Conservation (phyloP, 2,113 vertebrate genomes). For the Prochilodus magdalenae region DNA sequence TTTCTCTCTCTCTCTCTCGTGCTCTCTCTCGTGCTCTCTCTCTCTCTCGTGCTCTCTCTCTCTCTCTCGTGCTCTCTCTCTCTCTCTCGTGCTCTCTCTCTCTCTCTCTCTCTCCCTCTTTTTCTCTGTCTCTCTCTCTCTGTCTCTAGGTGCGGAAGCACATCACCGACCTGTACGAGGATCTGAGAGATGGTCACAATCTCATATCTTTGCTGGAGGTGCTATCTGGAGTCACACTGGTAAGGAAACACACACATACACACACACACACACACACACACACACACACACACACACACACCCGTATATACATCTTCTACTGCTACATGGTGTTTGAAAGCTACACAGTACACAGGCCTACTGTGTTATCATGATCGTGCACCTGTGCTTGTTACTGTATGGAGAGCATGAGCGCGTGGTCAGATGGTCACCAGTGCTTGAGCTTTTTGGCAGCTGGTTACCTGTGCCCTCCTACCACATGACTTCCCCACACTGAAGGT, state of each 20-base stretch:
- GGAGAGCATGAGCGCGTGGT: neutral
- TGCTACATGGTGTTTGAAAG: slow-evolving; percentile 29
- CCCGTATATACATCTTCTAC: neutral
- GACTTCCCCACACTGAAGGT: neutral
- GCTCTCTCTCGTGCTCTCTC: too few relatives aligned
- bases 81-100: too few relatives aligned
- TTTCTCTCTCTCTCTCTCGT: too few relatives aligned
- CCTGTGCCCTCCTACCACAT: neutral
- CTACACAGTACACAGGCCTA: neutral
- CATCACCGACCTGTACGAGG: slow-evolving; percentile 92
- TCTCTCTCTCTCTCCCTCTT: neutral
- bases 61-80: too few relatives aligned
- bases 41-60: too few relatives aligned
- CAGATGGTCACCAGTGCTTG: neutral
- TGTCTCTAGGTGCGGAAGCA: slow-evolving; percentile 90
- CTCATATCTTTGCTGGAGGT: slow-evolving; percentile 95
- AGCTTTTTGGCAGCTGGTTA: neutral
- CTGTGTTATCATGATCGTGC: neutral
- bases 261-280: slow-evolving; percentile 11
- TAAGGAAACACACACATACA: slow-evolving; percentile 65
- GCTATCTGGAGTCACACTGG: slow-evolving; percentile 94
- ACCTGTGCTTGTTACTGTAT: neutral
- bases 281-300: slow-evolving; percentile 32
- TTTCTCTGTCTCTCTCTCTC: neutral
- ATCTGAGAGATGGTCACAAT: slow-evolving; percentile 96